Percentiles rank a stretch among this genome's conserved stretches.
Evolutionary conservation across 2,888 invertebrate species (phyloP).

Genomic region (Lissonota sp.): DNA sequence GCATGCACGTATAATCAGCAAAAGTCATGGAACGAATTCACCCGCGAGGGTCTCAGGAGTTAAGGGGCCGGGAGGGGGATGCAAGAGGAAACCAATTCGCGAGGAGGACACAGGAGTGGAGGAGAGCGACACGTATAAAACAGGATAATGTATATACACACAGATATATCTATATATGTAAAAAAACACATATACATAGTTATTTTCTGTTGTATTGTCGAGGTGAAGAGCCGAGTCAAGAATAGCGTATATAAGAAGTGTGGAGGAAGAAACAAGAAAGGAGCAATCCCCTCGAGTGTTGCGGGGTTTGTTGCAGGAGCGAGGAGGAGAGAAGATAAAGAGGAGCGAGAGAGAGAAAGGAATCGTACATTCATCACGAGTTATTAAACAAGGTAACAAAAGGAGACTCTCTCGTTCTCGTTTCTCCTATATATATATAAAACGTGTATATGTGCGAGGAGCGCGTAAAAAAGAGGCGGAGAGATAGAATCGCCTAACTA

Average conservation of each 20-base stretch:
- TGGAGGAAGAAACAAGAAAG: slow-evolving; percentile 44
- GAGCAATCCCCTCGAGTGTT: slow-evolving; percentile 61
- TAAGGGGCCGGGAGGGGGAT: neutral
- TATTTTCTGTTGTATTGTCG: slow-evolving; percentile 12
- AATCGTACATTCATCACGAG: slow-evolving; percentile 82
- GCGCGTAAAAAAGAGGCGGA: slow-evolving; percentile 79
- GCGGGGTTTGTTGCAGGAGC: slow-evolving; percentile 29
- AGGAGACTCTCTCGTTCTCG: slow-evolving; percentile 69
- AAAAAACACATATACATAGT: neutral
- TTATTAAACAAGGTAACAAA: slow-evolving; percentile 83
- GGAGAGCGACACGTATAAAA: slow-evolving; percentile 17
- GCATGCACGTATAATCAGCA: slow-evolving; percentile 40
- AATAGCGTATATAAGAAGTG: slow-evolving; percentile 27
- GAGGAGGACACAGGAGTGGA: slow-evolving; percentile 6
- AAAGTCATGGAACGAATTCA: slow-evolving; percentile 57
- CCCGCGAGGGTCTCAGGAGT: slow-evolving; percentile 6
- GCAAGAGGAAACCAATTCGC: slow-evolving; percentile 28
- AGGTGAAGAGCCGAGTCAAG: slow-evolving; percentile 22
- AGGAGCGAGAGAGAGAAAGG: slow-evolving; percentile 55
- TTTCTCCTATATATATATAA: slow-evolving; percentile 20
- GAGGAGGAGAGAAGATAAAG: neutral
- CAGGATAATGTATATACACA: slow-evolving; percentile 33
- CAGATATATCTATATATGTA: neutral
- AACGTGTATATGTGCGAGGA: slow-evolving; percentile 59
- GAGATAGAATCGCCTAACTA: slow-evolving; percentile 83